A percentile compares a stretch with the other conserved stretches of the same genome.
These are phyloP conservation scores for Cotesia vestalis DNA, from an alignment of 1,140 invertebrate species.

Conservation along the genomic window DNA sequence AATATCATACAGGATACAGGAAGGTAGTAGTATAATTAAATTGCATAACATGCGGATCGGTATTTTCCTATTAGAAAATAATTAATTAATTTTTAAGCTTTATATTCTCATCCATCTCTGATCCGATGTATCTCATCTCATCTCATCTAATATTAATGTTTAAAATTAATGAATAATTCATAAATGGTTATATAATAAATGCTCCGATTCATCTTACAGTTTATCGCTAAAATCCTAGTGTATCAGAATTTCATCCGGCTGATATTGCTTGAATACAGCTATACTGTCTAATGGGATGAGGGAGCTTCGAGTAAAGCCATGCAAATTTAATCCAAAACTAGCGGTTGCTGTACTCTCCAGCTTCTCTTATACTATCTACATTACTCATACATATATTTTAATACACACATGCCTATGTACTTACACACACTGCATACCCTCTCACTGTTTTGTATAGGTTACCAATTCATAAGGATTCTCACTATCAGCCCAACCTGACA, in stretches of 20 bases:
- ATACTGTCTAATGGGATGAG: constrained; percentile 16
- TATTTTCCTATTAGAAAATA: no score
- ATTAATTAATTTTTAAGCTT: no score
- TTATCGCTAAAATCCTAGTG: constrained; percentile 19
- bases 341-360: constrained; percentile 7
- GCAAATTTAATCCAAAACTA: constrained; percentile 15
- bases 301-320: constrained; percentile 5
- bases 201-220: constrained; percentile 18
- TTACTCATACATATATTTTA: no score
- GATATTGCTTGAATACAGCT: constrained; percentile 18
- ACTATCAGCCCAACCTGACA: constrained; percentile 9
- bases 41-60: no score
- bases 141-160: background rate
- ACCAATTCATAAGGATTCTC: background rate
- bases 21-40: no score
- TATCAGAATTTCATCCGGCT: constrained; percentile 18
- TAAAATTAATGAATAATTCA: constrained; percentile 17
- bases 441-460: background rate
- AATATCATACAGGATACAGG: no score
- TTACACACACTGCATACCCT: background rate
- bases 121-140: no score
- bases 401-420: background rate
- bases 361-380: constrained; percentile 1
- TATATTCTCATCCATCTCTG: no score
- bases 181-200: constrained; percentile 8